phyloP scores from a whole-genome alignment of 2,113 vertebrate genomes.

The Rhadina sibilatrix region DNA sequence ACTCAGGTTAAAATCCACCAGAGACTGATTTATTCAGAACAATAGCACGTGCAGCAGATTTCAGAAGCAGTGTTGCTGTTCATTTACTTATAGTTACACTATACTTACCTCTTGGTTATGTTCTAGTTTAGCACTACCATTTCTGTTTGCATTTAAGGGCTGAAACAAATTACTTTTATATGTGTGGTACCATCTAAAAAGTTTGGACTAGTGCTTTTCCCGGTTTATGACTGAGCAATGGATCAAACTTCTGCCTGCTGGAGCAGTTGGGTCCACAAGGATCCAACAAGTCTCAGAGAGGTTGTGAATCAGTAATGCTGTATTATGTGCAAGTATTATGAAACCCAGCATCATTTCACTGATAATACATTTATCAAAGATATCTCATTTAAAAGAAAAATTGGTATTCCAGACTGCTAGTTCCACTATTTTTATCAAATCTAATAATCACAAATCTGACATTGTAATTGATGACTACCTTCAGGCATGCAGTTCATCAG shows the following conservation, averaged over 20 bases:
- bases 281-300: neutral
- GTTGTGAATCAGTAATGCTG: neutral
- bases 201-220: neutral
- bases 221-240: neutral
- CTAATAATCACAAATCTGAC: neutral
- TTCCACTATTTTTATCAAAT: neutral
- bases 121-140: neutral
- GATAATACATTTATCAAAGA: neutral
- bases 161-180: neutral
- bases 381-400: neutral
- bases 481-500: neutral
- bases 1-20: neutral
- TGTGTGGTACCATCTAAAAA: neutral
- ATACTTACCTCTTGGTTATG: neutral
- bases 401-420: neutral
- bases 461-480: neutral
- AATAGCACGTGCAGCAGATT: rapidly evolving
- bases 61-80: neutral
- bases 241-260: neutral
- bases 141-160: neutral
- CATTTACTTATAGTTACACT: neutral
- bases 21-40: neutral
- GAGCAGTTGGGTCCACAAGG: neutral
- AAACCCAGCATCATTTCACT: neutral
- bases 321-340: neutral